Percentiles rank a stretch among this genome's conserved stretches.
phyloP scores from a whole-genome alignment of 1,140 invertebrate genomes.

The Bradysia coprophila region DNA sequence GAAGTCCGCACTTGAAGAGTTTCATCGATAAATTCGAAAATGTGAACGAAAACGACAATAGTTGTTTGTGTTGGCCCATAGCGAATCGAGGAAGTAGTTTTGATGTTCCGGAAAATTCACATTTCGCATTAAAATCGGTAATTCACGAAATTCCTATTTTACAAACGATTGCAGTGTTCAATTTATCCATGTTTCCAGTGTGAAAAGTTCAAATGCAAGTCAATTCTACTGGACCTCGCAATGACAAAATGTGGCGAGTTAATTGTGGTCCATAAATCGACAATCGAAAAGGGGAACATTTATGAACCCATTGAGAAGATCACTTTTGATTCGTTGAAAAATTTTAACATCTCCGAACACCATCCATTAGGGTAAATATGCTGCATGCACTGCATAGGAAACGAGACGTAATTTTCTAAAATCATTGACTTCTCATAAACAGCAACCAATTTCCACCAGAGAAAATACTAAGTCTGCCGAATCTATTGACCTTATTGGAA shows the following conservation, averaged over 20 bases:
- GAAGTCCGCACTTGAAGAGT: constrained; percentile 16
- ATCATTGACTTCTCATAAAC: not conserved
- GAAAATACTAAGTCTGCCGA: constrained; percentile 12
- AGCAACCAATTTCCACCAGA: constrained; percentile 14
- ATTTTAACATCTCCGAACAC: constrained; percentile 15
- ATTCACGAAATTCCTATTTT: constrained; percentile 5
- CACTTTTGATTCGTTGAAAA: constrained; percentile 14
- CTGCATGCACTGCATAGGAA: not conserved
- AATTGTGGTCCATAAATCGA: constrained; percentile 16
- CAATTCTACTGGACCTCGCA: constrained; percentile 17
- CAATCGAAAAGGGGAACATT: constrained; percentile 12
- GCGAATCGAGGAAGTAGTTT: constrained; percentile 18
- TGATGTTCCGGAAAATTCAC: constrained; percentile 22
- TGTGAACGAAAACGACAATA: constrained; percentile 11
- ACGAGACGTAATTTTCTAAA: not conserved
- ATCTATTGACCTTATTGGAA: constrained; percentile 15
- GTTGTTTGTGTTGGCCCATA: constrained; percentile 16
- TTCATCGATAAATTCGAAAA: constrained; percentile 12
- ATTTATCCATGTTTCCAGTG: constrained; percentile 11
- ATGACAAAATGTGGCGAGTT: constrained; percentile 19
- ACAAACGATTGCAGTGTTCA: constrained; percentile 5
- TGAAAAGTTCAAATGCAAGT: constrained; percentile 17
- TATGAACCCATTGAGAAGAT: constrained; percentile 8
- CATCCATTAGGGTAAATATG: constrained; percentile 19
- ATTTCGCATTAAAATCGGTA: constrained; percentile 20